Base-by-base conservation (phyloP, 1,140 invertebrate species). In the Dendrolimus punctatus region DNA sequence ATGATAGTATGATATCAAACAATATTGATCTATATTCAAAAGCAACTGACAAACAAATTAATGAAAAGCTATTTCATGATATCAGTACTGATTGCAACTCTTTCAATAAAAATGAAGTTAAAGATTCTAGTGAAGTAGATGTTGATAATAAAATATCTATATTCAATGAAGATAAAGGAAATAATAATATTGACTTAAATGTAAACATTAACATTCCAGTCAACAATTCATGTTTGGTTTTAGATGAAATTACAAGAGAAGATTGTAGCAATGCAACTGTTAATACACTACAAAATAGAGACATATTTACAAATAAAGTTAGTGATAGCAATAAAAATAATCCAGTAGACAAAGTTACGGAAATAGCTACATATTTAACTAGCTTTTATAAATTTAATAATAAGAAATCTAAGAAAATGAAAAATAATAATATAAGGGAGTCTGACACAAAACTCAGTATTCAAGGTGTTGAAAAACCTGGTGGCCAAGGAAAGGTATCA, bases 391-490 rank as follows among this genome's bases (percentile, higher is more conserved):
- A 40, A 23, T 8, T n/a, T 8, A 42, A 54, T 36, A 36, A 40
- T 39, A 41, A 8, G 6, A 57, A 43, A 42, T 53, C 36, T 6
- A 53, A 53, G 8, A 40, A 46, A 41, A 42, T 23, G 6, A 46
- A 51, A 9, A 45, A 55, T 40, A 39, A n/a, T 9, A 41, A 55
- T 44, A 23, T 41, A 9, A 52, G 39, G 5, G 49, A 23, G n/a
- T 39, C 40, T 38, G 68, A 73, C 51, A 71, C 75, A 5, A 82
- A 82, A 66, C 64, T 69, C 53, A 68, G 64, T 51, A 73, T 78
- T 50, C 82, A 85, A 62, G 83, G 85, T 42, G 80, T 87, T 45
- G 85, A 87, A 71, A 85, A 87, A 62, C 82, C 84, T 49, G 83
- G 83, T 71, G 85, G 85, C 62, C 36, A 52, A 45, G 49, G 58